These are phyloP conservation scores for Romanogobio albipinnatus DNA, from an alignment of 2,113 vertebrate species.

Conservation along the genomic window DNA sequence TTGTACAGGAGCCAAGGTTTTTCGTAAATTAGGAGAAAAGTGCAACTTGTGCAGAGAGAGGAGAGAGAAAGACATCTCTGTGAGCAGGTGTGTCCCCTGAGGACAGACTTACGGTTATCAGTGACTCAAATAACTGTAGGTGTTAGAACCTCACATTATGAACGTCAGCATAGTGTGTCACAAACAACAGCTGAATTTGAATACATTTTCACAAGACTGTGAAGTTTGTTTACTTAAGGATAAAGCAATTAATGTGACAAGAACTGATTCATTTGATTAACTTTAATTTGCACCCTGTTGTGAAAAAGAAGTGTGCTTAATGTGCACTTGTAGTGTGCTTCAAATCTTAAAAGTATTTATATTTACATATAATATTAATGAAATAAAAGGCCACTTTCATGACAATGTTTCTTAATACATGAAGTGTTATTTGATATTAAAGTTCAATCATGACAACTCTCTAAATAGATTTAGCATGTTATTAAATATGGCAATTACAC, in stretches of 20 bases:
- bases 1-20: conserved; percentile 4
- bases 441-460: too few relatives aligned
- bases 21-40: background rate
- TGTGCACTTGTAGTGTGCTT: background rate
- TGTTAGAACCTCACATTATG: background rate
- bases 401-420: too few relatives aligned
- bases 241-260: background rate
- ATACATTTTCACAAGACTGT: background rate
- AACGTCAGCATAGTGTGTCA: background rate
- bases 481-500: too few relatives aligned
- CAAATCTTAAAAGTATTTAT: too few relatives aligned
- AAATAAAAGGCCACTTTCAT: too few relatives aligned
- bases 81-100: conserved; percentile 36
- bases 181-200: background rate
- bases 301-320: background rate
- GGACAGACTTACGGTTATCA: background rate
- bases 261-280: background rate
- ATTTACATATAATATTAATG: too few relatives aligned
- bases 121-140: conserved; percentile 2
- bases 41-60: background rate
- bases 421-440: too few relatives aligned
- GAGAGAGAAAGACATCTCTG: background rate
- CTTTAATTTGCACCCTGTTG: background rate
- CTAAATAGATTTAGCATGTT: too few relatives aligned
- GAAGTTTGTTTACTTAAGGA: conserved; percentile 4